Evolutionary conservation across 1,140 invertebrate genomes (phyloP).

Genomic region (Hypothenemus hampei): DNA sequence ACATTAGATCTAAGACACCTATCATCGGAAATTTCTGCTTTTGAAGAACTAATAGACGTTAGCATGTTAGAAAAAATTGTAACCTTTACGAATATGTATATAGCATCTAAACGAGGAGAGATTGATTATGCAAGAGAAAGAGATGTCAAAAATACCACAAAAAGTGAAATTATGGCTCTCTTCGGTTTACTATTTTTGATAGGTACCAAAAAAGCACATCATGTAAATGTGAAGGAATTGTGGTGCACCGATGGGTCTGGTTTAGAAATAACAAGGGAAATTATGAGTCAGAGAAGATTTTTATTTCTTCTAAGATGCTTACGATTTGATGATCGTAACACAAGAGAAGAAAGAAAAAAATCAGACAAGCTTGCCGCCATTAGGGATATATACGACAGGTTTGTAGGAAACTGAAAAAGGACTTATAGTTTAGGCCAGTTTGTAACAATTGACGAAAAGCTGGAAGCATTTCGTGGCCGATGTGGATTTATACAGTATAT

Average conservation of each 20-base stretch:
- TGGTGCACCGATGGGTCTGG: neutral
- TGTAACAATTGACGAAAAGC: conserved; percentile 12
- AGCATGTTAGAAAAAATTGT: too few species aligned
- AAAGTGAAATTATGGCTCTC: neutral
- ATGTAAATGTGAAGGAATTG: neutral
- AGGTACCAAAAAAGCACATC: neutral
- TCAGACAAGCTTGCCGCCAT: too few species aligned
- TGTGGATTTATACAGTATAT: conserved; percentile 14
- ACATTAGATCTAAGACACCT: too few species aligned
- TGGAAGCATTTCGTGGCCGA: conserved; percentile 12
- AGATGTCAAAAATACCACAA: neutral
- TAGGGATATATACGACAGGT: too few species aligned
- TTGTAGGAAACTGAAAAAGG: too few species aligned
- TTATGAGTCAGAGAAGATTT: neutral
- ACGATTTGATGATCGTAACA: neutral
- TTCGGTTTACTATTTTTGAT: neutral
- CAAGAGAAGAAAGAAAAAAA: neutral
- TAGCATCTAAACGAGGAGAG: too few species aligned
- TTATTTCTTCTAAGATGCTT: neutral
- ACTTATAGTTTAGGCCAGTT: too few species aligned
- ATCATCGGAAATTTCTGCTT: too few species aligned
- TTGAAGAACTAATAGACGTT: too few species aligned
- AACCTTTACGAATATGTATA: too few species aligned
- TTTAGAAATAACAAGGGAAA: neutral
- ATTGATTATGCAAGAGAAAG: too few species aligned